Evolutionary conservation across 2,797 vertebrate genomes (phyloP).

Genomic region (Chaunax sp.): DNA sequence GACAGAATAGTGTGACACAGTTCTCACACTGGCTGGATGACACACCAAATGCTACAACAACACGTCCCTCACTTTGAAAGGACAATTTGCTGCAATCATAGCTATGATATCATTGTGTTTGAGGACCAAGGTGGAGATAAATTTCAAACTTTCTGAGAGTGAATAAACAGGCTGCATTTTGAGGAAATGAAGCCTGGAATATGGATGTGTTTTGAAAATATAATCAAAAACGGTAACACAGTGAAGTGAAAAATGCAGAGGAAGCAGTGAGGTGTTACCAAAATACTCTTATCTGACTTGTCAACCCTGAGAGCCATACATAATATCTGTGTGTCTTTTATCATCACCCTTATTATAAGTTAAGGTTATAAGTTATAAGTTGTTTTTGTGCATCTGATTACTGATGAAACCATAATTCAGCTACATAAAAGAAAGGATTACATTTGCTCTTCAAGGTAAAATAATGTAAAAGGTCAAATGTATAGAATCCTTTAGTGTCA

Average conservation of each 20-base stretch:
- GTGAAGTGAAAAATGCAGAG: constrained; percentile 19
- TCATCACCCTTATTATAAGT: too few species aligned
- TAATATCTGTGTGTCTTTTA: background rate
- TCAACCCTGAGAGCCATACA: constrained; percentile 28
- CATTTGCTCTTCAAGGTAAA: constrained; percentile 8
- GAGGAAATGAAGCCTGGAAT: constrained; percentile 23
- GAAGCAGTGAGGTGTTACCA: constrained; percentile 21
- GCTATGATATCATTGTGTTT: constrained; percentile 15
- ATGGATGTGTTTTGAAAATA: constrained; percentile 21
- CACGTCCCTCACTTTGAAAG: constrained; percentile 1
- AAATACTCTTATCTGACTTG: constrained; percentile 38
- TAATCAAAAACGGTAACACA: constrained; percentile 25
- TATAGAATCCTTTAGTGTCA: background rate
- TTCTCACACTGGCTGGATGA: constrained; percentile 78
- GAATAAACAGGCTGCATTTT: constrained; percentile 13
- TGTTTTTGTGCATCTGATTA: constrained; percentile 6
- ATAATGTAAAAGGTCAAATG: constrained; percentile 9
- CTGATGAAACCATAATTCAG: constrained; percentile 13
- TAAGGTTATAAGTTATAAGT: constrained; percentile 33
- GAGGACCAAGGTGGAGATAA: background rate
- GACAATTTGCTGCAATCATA: constrained; percentile 13
- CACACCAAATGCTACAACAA: constrained; percentile 42
- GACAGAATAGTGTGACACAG: constrained; percentile 68
- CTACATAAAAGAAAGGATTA: constrained; percentile 8
- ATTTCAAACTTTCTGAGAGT: constrained; percentile 24